Conservation (phyloP, 2,797 vertebrate species). For the Halcyon chelicuti region DNA sequence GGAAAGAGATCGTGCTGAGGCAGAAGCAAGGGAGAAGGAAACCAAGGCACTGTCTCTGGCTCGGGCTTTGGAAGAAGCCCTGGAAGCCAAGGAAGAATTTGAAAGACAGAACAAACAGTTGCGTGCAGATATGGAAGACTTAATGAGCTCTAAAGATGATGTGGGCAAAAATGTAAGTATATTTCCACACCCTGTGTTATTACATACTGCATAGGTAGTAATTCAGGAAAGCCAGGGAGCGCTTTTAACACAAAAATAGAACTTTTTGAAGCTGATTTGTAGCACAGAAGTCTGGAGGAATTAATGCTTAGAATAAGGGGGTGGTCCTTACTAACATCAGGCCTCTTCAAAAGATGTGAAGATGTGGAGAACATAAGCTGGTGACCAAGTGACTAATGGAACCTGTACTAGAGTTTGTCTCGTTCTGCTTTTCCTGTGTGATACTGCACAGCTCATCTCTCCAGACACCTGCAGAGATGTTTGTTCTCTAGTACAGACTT, state of each 20-base stretch:
- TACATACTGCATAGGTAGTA: neutral
- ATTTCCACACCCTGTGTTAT: neutral
- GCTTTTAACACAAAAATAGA: neutral
- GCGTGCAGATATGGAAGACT: conserved; percentile 85
- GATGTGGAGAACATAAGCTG: neutral
- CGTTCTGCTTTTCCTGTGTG: neutral
- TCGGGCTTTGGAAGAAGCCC: conserved; percentile 83
- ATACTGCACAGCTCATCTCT: neutral
- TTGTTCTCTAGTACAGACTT: neutral
- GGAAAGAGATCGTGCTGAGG: conserved; percentile 85
- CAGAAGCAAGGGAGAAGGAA: conserved; percentile 87
- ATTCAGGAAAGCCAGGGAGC: neutral
- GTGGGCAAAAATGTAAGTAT: conserved; percentile 86
- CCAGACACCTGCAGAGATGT: neutral
- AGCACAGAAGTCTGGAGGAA: neutral
- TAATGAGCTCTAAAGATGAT: conserved; percentile 88
- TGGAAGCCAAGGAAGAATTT: conserved; percentile 85
- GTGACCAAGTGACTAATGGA: neutral
- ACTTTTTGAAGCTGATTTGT: neutral
- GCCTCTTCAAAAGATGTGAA: neutral
- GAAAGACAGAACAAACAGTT: conserved; percentile 88
- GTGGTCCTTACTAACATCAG: neutral
- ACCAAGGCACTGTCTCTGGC: conserved; percentile 86
- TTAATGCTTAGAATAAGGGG: neutral
- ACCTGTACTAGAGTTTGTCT: neutral